A percentile compares a stretch with the other conserved stretches of the same genome.
Conservation (phyloP, 2,797 vertebrate species). For the Chaetodon trifasciatus region DNA sequence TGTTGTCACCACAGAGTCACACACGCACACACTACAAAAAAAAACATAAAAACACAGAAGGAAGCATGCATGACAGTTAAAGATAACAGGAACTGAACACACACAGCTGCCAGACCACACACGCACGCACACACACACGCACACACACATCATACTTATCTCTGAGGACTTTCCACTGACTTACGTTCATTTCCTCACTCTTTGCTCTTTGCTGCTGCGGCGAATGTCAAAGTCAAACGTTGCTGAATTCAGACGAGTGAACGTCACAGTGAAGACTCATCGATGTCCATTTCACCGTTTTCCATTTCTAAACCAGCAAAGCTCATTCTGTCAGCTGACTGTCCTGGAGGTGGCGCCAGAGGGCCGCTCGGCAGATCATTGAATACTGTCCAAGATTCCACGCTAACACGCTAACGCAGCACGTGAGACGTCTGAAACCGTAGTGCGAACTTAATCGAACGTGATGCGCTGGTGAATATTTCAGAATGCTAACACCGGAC, state of each 20-base stretch:
- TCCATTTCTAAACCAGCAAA: neutral
- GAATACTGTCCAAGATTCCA: too few relatives aligned
- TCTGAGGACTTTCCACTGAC: conserved; percentile 30
- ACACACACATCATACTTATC: conserved; percentile 38
- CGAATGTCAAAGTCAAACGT: neutral
- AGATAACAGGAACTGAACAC: conserved; percentile 76
- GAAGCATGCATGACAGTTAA: conserved; percentile 71
- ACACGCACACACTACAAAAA: conserved; percentile 18
- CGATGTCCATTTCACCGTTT: neutral
- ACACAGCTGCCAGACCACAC: conserved; percentile 52
- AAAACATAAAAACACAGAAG: conserved; percentile 56
- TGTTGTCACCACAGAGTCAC: conserved; percentile 39
- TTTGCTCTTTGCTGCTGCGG: neutral
- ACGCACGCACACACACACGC: conserved; percentile 41
- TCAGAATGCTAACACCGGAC: too few relatives aligned
- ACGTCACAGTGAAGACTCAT: neutral
- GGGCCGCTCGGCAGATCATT: too few relatives aligned
- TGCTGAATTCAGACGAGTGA: neutral
- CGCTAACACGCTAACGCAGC: too few relatives aligned
- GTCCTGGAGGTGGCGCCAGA: neutral
- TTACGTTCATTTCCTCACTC: conserved; percentile 56
- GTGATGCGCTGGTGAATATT: too few relatives aligned
- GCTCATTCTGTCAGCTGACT: neutral
- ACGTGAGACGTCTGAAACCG: too few relatives aligned
- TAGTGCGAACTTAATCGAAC: too few relatives aligned